Evolutionary conservation across 1,140 invertebrate genomes (phyloP).

Genomic region (Rhagoletis zephyria): DNA sequence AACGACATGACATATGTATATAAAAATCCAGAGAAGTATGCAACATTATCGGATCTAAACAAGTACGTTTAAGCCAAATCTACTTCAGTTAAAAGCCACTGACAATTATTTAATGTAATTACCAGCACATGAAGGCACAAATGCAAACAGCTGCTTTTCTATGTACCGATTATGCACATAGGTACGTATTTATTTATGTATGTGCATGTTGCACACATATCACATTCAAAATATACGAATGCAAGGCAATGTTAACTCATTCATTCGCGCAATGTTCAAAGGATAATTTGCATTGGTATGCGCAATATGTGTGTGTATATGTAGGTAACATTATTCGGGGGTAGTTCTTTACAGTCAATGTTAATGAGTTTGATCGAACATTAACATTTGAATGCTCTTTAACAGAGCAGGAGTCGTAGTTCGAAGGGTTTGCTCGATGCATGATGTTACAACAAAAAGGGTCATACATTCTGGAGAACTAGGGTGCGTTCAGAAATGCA

Average conservation of each 20-base stretch:
- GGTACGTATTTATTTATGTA: neutral
- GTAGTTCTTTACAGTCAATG: neutral
- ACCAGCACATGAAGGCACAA: neutral
- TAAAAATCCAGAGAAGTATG: too few species aligned
- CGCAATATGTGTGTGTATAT: neutral
- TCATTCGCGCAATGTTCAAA: neutral
- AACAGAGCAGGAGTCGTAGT: neutral
- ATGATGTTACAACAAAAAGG: neutral
- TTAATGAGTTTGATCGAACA: conserved; percentile 7
- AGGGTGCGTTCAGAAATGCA: too few species aligned
- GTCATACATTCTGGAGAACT: too few species aligned
- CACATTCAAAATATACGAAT: too few species aligned
- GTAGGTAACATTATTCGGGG: neutral
- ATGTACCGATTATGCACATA: too few species aligned
- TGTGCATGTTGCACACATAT: neutral
- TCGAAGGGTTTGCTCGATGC: neutral
- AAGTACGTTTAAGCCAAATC: too few species aligned
- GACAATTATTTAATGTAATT: neutral
- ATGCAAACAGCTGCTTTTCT: neutral
- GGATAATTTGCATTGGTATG: neutral
- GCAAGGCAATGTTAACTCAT: too few species aligned
- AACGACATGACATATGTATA: too few species aligned
- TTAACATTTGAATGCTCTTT: neutral
- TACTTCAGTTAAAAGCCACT: too few species aligned
- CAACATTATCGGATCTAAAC: too few species aligned